Evolutionary conservation across 2,113 vertebrate genomes (phyloP), one percentile per base, ranked within the genome.

Genomic region (Hippolais icterina): DNA sequence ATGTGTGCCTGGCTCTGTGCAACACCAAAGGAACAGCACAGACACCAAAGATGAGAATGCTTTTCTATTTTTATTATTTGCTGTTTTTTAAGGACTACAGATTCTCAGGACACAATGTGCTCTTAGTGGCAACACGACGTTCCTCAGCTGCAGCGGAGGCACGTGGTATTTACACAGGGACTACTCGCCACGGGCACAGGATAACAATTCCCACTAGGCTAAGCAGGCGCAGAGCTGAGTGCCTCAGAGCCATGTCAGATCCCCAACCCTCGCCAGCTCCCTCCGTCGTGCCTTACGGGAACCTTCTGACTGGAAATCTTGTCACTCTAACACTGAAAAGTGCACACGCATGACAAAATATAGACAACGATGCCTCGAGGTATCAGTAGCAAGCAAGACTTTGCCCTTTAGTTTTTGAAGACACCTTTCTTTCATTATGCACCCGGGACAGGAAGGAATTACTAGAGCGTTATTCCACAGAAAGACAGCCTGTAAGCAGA

Each of bases 271-370:
- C 92, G 97, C 94, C 95, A 97, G 96, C 95, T 96, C 86, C 70
- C 72, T 96, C 60, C 92, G 42, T 37, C 33, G 66, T 98, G 99
- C 98, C 99, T 98, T 98, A 97, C 98, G 97, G 99, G 98, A 98
- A 97, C 70, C 97, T 98, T 98, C 95, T 98, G 98, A 98, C 98
- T 98, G 97, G 95, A 98, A 97, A 97, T 98, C 98, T 96, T 99
- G 99, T 99, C 99, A 99, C 97, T 98, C 98, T 97, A 98, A 98
- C 98, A 97, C 98, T 98, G 98, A 98, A 98, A 98, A 98, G 98
- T 98, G 99, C 98, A 99, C 98, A 99, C 97, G 98, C 98, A 98
- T 99, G 99, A 99, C 98, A 98, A 98, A 98, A 96, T 98, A 98
- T 98, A 97, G 99, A 98, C 98, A 98, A 98, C 97, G 97, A 96